Conservation (phyloP, 2,797 vertebrate species). For the Clamator glandarius region DNA sequence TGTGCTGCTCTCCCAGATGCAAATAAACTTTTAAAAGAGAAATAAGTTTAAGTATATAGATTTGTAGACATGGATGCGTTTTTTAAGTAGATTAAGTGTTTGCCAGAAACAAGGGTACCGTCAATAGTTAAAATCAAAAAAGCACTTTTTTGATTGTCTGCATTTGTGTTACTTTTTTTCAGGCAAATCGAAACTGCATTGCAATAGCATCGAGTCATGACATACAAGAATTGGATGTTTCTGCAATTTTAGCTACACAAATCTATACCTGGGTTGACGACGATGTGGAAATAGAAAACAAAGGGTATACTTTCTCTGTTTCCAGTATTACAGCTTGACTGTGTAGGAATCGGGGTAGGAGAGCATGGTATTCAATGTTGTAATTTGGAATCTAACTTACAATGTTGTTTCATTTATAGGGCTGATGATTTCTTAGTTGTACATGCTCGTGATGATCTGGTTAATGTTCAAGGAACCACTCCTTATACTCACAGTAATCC, state of each 20-base stretch:
- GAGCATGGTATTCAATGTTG: neutral
- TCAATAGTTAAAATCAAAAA: neutral
- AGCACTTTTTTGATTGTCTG: neutral
- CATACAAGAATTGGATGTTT: conserved; percentile 97
- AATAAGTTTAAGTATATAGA: neutral
- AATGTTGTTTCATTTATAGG: conserved; percentile 67
- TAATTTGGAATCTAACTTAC: neutral
- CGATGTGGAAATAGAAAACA: conserved; percentile 88
- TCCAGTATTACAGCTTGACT: neutral
- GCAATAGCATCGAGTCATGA: conserved; percentile 97
- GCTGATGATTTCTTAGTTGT: conserved; percentile 95
- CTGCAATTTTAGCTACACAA: conserved; percentile 94
- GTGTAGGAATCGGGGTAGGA: neutral
- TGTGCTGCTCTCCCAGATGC: neutral
- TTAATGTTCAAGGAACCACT: conserved; percentile 89
- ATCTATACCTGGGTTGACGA: conserved; percentile 98
- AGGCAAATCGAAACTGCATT: conserved; percentile 98
- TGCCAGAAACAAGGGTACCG: neutral
- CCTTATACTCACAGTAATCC: conserved; percentile 96
- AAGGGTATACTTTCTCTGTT: conserved; percentile 81
- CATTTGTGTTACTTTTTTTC: conserved; percentile 14
- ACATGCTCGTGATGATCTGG: conserved; percentile 90
- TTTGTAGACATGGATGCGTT: neutral
- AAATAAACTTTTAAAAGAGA: neutral
- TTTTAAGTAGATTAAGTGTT: neutral